phyloP scores from a whole-genome alignment of 1,140 invertebrate species.

The Pachypsylla venusta region DNA sequence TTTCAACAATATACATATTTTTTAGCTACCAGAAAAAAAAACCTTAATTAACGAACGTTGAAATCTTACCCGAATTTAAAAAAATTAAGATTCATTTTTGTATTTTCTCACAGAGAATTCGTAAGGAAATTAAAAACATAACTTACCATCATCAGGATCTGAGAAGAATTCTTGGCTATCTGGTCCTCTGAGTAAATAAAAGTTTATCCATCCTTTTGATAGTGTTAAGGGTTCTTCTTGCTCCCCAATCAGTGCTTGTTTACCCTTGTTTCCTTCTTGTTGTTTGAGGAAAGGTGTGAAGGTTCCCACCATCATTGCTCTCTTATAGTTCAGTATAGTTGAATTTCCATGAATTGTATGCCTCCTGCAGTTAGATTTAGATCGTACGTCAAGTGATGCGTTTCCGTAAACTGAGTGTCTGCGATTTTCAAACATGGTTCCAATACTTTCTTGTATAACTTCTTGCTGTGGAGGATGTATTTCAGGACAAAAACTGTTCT shows the following conservation, averaged over 20 bases:
- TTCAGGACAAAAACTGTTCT: not conserved
- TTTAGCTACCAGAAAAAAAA: too few species aligned
- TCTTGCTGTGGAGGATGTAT: not conserved
- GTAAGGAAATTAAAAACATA: too few species aligned
- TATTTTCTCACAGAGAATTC: too few species aligned
- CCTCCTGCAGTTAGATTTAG: not conserved
- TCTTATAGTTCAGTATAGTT: not conserved
- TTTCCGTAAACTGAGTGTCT: too few species aligned
- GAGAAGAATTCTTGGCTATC: slow-evolving; percentile 21
- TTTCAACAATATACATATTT: too few species aligned
- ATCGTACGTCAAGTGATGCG: too few species aligned
- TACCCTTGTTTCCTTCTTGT: slow-evolving; percentile 11
- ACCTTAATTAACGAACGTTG: too few species aligned
- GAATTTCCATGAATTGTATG: not conserved
- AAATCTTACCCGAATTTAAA: too few species aligned
- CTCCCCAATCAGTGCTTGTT: slow-evolving; percentile 16
- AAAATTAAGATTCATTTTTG: too few species aligned
- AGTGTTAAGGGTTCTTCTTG: slow-evolving; percentile 25
- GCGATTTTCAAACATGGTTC: too few species aligned
- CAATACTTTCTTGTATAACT: not conserved
- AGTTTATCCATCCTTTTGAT: slow-evolving; percentile 30
- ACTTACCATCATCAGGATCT: slow-evolving; percentile 12
- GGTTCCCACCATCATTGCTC: not conserved
- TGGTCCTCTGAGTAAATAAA: slow-evolving; percentile 23
- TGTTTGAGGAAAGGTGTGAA: not conserved